These are phyloP conservation scores for Lissocephala sabroskyi DNA, from an alignment of 2,888 invertebrate species.

Conservation along the genomic window DNA sequence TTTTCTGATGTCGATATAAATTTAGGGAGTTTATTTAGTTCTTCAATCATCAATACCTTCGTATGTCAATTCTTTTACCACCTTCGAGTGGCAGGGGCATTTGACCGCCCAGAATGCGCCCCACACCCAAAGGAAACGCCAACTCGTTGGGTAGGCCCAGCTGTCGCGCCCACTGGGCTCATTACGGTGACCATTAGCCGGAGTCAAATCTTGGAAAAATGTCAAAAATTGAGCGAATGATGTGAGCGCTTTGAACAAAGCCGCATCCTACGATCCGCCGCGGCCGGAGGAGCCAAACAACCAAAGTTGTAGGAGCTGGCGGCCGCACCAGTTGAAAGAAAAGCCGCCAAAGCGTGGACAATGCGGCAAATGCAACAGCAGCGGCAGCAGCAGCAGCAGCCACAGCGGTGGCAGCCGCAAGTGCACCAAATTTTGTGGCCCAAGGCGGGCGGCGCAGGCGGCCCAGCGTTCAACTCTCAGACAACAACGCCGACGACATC, in stretches of 20 bases:
- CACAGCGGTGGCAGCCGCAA: constrained; percentile 7
- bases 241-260: constrained; percentile 7
- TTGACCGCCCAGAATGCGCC: too few relatives aligned
- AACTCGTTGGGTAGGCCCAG: too few relatives aligned
- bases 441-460: constrained; percentile 1
- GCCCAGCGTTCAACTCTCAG: too few relatives aligned
- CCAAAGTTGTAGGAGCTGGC: constrained; percentile 35
- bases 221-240: constrained; percentile 27
- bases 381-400: constrained; percentile 1
- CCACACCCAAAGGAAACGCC: too few relatives aligned
- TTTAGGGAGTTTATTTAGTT: too few relatives aligned
- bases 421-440: constrained; percentile 34
- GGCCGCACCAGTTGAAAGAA: constrained; percentile 12
- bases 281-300: too few relatives aligned
- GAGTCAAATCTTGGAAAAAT: constrained; percentile 16
- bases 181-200: background rate
- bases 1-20: too few relatives aligned
- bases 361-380: constrained; percentile 4
- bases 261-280: too few relatives aligned
- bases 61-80: too few relatives aligned
- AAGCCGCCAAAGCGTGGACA: constrained; percentile 24
- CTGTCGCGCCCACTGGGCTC: too few relatives aligned
- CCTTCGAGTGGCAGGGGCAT: too few relatives aligned
- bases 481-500: background rate
- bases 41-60: too few relatives aligned